phyloP scores from a whole-genome alignment of 2,888 invertebrate species.

The Caenorhabditis sp. region DNA sequence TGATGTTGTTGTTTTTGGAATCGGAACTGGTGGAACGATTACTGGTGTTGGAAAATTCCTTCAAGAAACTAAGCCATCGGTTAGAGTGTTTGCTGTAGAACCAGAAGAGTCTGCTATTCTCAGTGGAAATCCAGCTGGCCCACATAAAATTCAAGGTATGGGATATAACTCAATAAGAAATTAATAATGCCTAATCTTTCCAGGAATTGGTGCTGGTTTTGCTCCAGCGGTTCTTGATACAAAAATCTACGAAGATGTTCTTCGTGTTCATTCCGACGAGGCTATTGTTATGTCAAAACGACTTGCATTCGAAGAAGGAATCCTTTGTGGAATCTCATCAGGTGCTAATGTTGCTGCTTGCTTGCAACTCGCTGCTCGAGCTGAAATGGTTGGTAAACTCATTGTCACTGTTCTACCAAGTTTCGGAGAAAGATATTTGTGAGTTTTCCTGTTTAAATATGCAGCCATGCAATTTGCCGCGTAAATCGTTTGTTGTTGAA shows the following conservation, averaged over 20 bases:
- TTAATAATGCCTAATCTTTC: too few relatives aligned
- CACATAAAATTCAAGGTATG: slow-evolving; percentile 68
- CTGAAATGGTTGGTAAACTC: slow-evolving; percentile 64
- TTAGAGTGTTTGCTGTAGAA: slow-evolving; percentile 64
- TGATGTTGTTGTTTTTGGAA: slow-evolving; percentile 65
- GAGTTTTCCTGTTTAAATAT: too few relatives aligned
- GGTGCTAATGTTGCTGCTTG: slow-evolving; percentile 68
- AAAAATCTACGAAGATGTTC: slow-evolving; percentile 59
- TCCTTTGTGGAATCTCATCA: slow-evolving; percentile 66
- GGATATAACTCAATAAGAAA: too few relatives aligned
- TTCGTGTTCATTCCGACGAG: slow-evolving; percentile 59
- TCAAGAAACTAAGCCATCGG: slow-evolving; percentile 58
- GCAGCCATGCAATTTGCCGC: too few relatives aligned
- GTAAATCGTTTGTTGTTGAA: too few relatives aligned
- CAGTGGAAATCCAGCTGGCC: slow-evolving; percentile 57
- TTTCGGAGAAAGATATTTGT: slow-evolving; percentile 69
- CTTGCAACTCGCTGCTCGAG: slow-evolving; percentile 55
- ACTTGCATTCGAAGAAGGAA: slow-evolving; percentile 61
- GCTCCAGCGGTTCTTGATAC: slow-evolving; percentile 60
- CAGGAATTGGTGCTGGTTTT: slow-evolving; percentile 68
- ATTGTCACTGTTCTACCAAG: slow-evolving; percentile 68
- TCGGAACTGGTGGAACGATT: slow-evolving; percentile 68
- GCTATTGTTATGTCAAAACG: slow-evolving; percentile 63
- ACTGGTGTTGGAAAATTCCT: slow-evolving; percentile 66
- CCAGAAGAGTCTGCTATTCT: slow-evolving; percentile 67